Percentiles rank a stretch among this genome's conserved stretches.
Conservation (phyloP, 1,140 invertebrate species). For the Zaprionus ornatus region DNA sequence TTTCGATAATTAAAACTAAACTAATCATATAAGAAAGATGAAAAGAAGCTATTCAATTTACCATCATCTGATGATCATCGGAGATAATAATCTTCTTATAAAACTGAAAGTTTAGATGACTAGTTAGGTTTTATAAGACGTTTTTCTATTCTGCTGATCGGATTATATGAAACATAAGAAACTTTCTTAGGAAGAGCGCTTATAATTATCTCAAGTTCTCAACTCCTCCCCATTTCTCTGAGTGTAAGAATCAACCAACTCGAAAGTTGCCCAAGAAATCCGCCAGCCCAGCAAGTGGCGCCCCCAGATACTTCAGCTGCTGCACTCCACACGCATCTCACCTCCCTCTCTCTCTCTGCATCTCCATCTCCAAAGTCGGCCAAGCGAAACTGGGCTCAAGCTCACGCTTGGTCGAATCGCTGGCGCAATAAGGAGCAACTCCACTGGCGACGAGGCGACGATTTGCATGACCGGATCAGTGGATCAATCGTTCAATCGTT, state of each 20-base stretch:
- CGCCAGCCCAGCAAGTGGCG: conserved; percentile 59
- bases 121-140: background rate
- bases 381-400: conserved; percentile 21
- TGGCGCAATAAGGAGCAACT: conserved; percentile 21
- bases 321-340: conserved; percentile 36
- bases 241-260: conserved; percentile 27
- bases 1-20: background rate
- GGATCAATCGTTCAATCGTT: conserved; percentile 46
- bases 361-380: conserved; percentile 17
- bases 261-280: conserved; percentile 65
- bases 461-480: conserved; percentile 69
- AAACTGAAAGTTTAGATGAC: background rate
- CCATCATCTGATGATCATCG: background rate
- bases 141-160: background rate
- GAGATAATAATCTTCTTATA: background rate
- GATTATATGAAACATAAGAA: too few relatives aligned
- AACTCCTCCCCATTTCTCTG: background rate
- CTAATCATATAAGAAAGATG: background rate
- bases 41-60: background rate
- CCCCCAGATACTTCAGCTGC: conserved; percentile 40
- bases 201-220: background rate
- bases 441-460: conserved; percentile 50
- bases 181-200: too few relatives aligned
- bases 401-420: conserved; percentile 52
- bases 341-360: background rate